These are phyloP conservation scores for Heteromormyrus szaboi DNA, from an alignment of 2,797 vertebrate species.

Conservation along the genomic window DNA sequence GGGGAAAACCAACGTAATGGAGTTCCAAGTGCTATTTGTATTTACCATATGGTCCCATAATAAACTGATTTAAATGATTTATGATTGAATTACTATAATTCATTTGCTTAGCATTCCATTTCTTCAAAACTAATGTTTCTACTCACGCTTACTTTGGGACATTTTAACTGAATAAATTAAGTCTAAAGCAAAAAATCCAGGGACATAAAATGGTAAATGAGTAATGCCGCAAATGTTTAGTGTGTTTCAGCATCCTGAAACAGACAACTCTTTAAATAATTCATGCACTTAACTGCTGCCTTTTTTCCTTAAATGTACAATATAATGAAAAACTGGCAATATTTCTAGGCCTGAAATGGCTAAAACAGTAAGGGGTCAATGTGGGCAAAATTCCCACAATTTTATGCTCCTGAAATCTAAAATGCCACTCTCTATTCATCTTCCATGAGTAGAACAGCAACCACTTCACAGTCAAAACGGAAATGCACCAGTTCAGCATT, in stretches of 20 bases:
- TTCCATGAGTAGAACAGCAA: background rate
- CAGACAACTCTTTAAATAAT: background rate
- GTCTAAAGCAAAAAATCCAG: background rate
- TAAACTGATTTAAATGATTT: background rate
- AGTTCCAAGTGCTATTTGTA: background rate
- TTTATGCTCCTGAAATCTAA: background rate
- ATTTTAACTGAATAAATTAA: background rate
- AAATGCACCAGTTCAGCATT: background rate
- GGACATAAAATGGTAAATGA: background rate
- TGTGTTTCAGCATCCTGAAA: background rate
- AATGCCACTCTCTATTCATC: background rate
- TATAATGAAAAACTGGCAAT: background rate
- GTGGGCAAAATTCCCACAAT: background rate
- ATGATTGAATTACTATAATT: background rate
- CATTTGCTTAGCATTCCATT: background rate
- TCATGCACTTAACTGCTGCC: background rate
- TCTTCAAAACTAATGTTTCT: background rate
- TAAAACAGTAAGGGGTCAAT: background rate
- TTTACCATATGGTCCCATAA: background rate
- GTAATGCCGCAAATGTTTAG: background rate
- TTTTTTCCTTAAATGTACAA: background rate
- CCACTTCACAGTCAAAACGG: background rate
- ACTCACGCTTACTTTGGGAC: background rate
- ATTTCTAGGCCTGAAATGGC: background rate
- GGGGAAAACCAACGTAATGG: background rate